phyloP scores from a whole-genome alignment of 2,888 invertebrate species.

The Agrotis clavis region DNA sequence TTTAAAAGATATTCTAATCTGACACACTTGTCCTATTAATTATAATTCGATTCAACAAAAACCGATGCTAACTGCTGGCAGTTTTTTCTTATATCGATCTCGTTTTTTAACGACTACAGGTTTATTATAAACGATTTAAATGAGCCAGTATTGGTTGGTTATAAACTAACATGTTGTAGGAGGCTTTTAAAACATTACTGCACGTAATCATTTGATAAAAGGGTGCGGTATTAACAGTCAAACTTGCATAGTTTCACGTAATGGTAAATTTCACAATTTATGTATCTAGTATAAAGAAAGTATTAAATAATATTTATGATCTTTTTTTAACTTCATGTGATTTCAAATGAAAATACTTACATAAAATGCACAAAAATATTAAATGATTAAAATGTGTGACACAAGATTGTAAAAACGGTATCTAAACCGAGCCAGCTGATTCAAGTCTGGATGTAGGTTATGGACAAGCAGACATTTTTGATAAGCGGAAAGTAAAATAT shows the following conservation, averaged over 20 bases:
- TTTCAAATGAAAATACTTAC: too few relatives aligned
- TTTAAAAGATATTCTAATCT: neutral
- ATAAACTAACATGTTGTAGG: conserved; percentile 3
- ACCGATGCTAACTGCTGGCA: neutral
- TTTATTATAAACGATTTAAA: conserved; percentile 14
- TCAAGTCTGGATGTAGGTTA: conserved; percentile 3
- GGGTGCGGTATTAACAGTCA: conserved; percentile 1
- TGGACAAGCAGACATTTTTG: neutral
- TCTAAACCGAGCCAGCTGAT: conserved; percentile 1
- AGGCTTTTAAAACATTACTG: conserved; percentile 7
- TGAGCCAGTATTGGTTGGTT: conserved; percentile 2
- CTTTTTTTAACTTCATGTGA: neutral
- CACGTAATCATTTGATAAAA: conserved; percentile 18
- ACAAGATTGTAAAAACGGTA: conserved; percentile 3
- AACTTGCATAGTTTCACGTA: conserved; percentile 6
- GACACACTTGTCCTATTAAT: neutral
- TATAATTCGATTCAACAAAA: conserved; percentile 8
- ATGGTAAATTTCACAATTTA: conserved; percentile 14
- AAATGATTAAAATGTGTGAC: neutral
- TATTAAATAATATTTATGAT: neutral
- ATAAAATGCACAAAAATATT: too few relatives aligned
- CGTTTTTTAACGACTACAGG: conserved; percentile 15
- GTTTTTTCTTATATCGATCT: conserved; percentile 25
- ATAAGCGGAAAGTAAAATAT: conserved; percentile 5
- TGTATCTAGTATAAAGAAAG: too few relatives aligned